Conservation (phyloP, 2,888 invertebrate genomes). For the Parnassius smintheus region DNA sequence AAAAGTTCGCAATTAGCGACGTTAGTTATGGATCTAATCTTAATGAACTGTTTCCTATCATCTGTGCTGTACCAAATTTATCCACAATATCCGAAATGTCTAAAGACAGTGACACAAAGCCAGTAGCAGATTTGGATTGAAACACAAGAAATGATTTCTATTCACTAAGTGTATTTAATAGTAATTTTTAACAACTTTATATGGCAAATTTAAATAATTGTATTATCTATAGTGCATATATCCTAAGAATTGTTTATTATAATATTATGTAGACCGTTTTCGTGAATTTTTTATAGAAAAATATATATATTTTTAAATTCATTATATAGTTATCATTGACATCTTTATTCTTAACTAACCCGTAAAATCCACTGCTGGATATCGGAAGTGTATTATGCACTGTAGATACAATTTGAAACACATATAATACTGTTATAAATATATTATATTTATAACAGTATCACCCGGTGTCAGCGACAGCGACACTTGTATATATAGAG, state of each 20-base stretch:
- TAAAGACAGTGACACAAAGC: slow-evolving; percentile 50
- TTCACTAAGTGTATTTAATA: slow-evolving; percentile 33
- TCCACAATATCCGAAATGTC: slow-evolving; percentile 70
- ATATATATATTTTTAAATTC: too few species aligned
- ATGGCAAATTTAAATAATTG: neutral
- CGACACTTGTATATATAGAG: too few species aligned
- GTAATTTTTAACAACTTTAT: slow-evolving; percentile 10
- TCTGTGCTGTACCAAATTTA: slow-evolving; percentile 63
- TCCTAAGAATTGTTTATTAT: slow-evolving; percentile 7
- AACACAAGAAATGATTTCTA: slow-evolving; percentile 40
- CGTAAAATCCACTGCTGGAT: too few species aligned
- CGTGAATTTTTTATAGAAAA: neutral
- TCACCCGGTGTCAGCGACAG: too few species aligned
- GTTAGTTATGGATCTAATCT: slow-evolving; percentile 50
- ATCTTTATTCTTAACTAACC: too few species aligned
- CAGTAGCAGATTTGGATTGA: slow-evolving; percentile 40
- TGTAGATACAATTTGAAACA: too few species aligned
- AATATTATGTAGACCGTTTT: slow-evolving; percentile 1
- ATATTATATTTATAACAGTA: too few species aligned
- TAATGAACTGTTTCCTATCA: slow-evolving; percentile 59
- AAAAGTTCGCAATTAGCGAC: slow-evolving; percentile 23
- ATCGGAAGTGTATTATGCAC: too few species aligned
- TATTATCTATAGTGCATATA: neutral
- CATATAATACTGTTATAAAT: too few species aligned
- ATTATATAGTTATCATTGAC: too few species aligned